A percentile compares a stretch with the other conserved stretches of the same genome.
phyloP scores from a whole-genome alignment of 2,113 vertebrate species.

The Dolichotis patagonum region DNA sequence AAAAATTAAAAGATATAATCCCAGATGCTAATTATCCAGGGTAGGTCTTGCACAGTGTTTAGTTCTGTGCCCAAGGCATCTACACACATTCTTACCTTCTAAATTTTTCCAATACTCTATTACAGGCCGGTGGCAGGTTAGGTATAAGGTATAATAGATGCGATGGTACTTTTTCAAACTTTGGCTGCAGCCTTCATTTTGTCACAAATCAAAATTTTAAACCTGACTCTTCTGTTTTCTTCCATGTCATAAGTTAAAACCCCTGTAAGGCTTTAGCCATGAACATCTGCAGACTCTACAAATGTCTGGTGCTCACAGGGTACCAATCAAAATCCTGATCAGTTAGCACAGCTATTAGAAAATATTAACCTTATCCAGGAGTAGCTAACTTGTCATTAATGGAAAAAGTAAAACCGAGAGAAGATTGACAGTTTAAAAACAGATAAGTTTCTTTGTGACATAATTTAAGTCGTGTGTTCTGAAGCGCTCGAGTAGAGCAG shows the following conservation, averaged over 20 bases:
- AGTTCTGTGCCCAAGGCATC: not conserved
- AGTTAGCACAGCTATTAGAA: not conserved
- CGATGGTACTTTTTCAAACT: not conserved
- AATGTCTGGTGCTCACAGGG: not conserved
- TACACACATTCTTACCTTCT: not conserved
- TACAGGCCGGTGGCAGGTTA: not conserved
- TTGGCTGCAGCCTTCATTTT: not conserved
- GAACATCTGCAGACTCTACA: not conserved
- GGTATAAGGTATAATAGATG: not conserved
- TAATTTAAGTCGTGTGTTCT: not conserved
- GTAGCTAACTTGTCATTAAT: not conserved
- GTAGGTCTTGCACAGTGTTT: not conserved
- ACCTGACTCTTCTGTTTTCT: not conserved
- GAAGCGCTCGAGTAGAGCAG: not conserved
- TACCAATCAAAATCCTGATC: not conserved
- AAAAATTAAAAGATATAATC: not conserved
- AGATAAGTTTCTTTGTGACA: not conserved
- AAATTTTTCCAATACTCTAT: not conserved
- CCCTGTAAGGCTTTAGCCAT: not conserved
- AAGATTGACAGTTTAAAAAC: not conserved
- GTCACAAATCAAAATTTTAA: slow-evolving; percentile 46
- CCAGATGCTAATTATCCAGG: not conserved
- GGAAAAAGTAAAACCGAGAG: not conserved
- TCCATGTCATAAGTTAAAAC: not conserved
- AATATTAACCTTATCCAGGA: not conserved